Percentiles rank a stretch among this genome's conserved stretches.
phyloP scores from a whole-genome alignment of 2,797 vertebrate species.

The Paramormyrops hopkinsi region DNA sequence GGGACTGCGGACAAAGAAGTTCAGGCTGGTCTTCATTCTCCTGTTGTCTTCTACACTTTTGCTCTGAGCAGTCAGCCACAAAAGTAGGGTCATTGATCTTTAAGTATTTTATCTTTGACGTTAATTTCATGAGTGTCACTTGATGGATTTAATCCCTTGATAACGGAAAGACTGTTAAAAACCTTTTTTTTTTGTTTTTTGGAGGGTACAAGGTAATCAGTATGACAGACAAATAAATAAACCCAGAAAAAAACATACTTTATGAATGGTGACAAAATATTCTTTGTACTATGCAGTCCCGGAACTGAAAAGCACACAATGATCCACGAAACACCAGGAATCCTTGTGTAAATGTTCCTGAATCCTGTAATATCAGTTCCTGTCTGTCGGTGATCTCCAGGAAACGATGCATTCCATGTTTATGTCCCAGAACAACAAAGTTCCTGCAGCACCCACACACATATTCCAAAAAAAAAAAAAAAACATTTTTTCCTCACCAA shows the following conservation, averaged over 20 bases:
- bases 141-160: not conserved
- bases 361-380: conserved; percentile 12
- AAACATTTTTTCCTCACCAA: not conserved
- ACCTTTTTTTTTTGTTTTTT: not conserved
- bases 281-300: not conserved
- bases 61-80: not conserved
- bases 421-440: conserved; percentile 16
- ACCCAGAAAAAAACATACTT: not conserved
- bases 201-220: not conserved
- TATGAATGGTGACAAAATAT: conserved; percentile 3
- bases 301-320: not conserved
- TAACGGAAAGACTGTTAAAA: not conserved
- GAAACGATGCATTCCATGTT: conserved; percentile 2
- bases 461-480: not conserved
- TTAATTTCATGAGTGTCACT: not conserved
- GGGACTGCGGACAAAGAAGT: not conserved
- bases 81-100: not conserved
- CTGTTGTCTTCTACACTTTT: not conserved
- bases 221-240: not conserved
- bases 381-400: conserved; percentile 1
- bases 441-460: not conserved
- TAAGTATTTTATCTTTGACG: not conserved
- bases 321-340: not conserved
- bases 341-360: not conserved
- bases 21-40: not conserved